Conservation (phyloP, 2,888 invertebrate genomes). For the Tipula vernalis region DNA sequence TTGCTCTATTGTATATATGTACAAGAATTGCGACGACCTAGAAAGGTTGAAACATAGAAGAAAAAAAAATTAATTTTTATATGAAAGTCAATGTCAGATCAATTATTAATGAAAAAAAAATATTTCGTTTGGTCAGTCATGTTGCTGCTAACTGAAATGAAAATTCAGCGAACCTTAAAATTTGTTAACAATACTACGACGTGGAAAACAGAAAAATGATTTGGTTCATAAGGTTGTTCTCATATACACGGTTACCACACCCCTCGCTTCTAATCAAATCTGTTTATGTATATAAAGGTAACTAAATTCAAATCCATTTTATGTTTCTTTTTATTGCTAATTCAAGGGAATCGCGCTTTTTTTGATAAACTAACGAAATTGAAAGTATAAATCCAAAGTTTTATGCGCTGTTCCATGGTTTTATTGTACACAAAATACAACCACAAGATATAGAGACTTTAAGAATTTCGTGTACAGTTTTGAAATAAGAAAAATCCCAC, state of each 20-base stretch:
- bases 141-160: background rate
- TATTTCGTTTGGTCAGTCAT: background rate
- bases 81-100: background rate
- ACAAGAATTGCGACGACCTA: background rate
- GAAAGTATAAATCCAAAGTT: background rate
- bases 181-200: background rate
- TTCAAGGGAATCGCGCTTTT: background rate
- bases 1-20: background rate
- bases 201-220: background rate
- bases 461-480: background rate
- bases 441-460: background rate
- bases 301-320: background rate
- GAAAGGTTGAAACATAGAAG: background rate
- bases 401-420: background rate
- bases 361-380: background rate
- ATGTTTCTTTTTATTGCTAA: background rate
- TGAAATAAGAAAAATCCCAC: background rate
- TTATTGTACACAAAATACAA: background rate
- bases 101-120: background rate
- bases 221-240: background rate
- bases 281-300: background rate
- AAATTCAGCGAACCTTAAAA: background rate
- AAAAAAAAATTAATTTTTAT: background rate
- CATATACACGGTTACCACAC: background rate
- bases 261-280: background rate